Base-by-base conservation (phyloP, 92 coral and sea anemone species). In the Zoanthus sociatus region DNA sequence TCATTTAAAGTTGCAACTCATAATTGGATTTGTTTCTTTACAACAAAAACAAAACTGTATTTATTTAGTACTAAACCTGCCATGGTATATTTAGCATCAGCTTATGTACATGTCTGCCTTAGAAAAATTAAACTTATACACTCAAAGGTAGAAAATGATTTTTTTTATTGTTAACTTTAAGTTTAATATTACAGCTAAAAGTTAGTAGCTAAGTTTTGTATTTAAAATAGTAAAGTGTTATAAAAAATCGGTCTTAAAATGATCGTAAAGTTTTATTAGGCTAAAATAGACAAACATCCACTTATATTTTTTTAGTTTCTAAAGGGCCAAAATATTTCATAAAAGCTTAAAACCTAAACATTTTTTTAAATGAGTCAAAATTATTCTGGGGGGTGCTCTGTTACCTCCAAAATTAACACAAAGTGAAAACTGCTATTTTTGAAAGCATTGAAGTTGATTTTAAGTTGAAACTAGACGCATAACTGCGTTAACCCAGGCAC, bases 31-130 rank as follows among this genome's bases (percentile, higher is more conserved):
- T 61, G 69, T 58, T 53, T 56, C 69, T 61, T 61, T 32, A 61
- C 69, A 61, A 61, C 69, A 61, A 61, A 61, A 61, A 61, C 69
- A 61, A 61, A 61, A 61, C 69, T 61, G n/a, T 61, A 61, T 61
- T 61, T 4, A 61, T 61, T 61, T 61, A 17, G 69, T 61, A 61
- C 69, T 61, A 61, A 61, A 61, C 69, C 69, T 61, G 69, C 69
- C n/a, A 30, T 61, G 69, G 26, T 16, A 61, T 16, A 61, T 61
- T 61, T 30, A 18, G 69, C 26, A 61, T 61, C 69, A 61, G 69
- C 69, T 61, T 61, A 61, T 61, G 69, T 61, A 61, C 69, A 16
- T 18, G 21, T 61, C 69, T 61, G 69, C 17, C 69, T 61, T 61
- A 61, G 69, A 61, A 61, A 61, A 61, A 17, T 16, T 16, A 18